Evolutionary conservation across 2,113 vertebrate genomes (phyloP).

Genomic region (Gymnocephalus cernua): DNA sequence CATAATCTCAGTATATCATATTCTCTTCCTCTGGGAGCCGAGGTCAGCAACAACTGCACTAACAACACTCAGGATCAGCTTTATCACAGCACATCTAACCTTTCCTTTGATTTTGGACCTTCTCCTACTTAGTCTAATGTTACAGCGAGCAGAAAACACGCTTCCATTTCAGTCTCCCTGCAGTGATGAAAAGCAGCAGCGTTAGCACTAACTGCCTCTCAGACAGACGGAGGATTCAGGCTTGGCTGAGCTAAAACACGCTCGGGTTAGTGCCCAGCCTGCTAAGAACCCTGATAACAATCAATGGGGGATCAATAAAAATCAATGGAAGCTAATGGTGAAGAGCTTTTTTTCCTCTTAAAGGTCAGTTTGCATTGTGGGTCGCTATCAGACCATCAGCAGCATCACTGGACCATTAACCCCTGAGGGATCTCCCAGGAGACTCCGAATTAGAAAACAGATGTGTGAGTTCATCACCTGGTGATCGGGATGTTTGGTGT

Average conservation of each 20-base stretch:
- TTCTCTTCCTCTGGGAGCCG: constrained; percentile 37
- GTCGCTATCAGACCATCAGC: constrained; percentile 60
- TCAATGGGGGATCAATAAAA: constrained; percentile 70
- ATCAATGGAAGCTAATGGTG: constrained; percentile 54
- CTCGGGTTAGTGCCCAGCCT: constrained; percentile 36
- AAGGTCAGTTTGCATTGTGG: constrained; percentile 49
- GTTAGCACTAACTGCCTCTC: constrained; percentile 23
- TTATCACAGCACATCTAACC: constrained; percentile 44
- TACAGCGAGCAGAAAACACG: constrained; percentile 27
- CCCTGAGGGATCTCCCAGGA: constrained; percentile 37
- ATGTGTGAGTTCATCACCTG: constrained; percentile 60
- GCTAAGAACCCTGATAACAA: constrained; percentile 52
- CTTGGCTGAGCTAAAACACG: constrained; percentile 48
- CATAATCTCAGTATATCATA: constrained; percentile 46
- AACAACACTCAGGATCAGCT: constrained; percentile 30
- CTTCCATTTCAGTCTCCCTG: constrained; percentile 10
- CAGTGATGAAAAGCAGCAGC: constrained; percentile 39
- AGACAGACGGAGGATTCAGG: constrained; percentile 41
- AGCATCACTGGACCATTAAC: constrained; percentile 53
- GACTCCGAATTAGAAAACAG: constrained; percentile 54
- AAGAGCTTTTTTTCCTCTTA: constrained; percentile 34
- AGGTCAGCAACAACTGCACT: constrained; percentile 46
- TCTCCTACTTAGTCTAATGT: constrained; percentile 44
- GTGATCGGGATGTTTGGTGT: neutral
- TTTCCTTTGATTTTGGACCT: constrained; percentile 40